Evolutionary conservation across 2,888 invertebrate genomes (phyloP).

Genomic region (Eupsilia transversa): DNA sequence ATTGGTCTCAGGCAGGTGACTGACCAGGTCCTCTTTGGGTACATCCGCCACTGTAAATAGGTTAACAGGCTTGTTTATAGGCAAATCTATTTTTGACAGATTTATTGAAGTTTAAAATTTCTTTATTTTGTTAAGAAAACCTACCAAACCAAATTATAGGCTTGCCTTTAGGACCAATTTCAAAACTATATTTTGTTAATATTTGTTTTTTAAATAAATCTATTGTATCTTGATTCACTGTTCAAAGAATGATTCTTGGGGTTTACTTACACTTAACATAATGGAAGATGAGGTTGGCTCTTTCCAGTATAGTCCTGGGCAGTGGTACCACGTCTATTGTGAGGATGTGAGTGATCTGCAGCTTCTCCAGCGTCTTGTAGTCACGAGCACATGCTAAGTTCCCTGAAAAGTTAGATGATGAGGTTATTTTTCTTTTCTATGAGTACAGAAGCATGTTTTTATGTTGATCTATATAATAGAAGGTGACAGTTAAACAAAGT

Average conservation of each 20-base stretch:
- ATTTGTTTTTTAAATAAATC: not conserved
- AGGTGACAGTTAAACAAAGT: not conserved
- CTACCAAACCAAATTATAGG: too few species aligned
- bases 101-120: not conserved
- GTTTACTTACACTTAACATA: slow-evolving; percentile 92
- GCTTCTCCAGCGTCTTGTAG: slow-evolving; percentile 91
- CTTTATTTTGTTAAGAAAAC: not conserved
- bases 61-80: not conserved
- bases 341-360: slow-evolving; percentile 94
- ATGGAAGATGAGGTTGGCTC: slow-evolving; percentile 92
- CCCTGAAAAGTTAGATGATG: slow-evolving; percentile 86
- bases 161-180: not conserved
- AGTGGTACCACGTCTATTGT: slow-evolving; percentile 96
- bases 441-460: too few species aligned
- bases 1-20: slow-evolving; percentile 94
- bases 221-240: not conserved
- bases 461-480: not conserved
- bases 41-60: slow-evolving; percentile 93
- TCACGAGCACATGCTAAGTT: slow-evolving; percentile 95
- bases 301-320: slow-evolving; percentile 93
- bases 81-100: not conserved
- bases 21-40: slow-evolving; percentile 95
- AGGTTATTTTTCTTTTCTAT: not conserved
- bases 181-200: too few species aligned
- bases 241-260: not conserved